Base-by-base conservation (phyloP, 2,888 invertebrate species). In the Galeopsomyia nigrocyanea region DNA sequence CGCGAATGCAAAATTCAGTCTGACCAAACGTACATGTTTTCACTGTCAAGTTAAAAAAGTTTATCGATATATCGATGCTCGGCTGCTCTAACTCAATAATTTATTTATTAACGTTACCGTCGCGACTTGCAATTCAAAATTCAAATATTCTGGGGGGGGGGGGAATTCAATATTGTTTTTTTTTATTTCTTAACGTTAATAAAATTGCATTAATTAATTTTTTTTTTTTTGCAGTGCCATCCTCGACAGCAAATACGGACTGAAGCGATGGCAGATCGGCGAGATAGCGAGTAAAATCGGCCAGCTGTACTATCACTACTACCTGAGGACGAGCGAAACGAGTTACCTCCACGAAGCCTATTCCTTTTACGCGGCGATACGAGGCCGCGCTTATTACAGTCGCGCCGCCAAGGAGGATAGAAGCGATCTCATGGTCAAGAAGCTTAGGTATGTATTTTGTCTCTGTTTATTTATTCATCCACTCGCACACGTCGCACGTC, bases 241-340 rank as follows among this genome's bases (percentile, higher is more conserved):
- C 76, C 89, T 98, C 79, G 97, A 98, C 87, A 91, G 91, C 76
- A 96, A 97, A 87, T 98, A 98, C 87, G 97, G 96, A 47, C 89
- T 98, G 81, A 98, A 98, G 85, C 89, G 98, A 80, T 98, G 98
- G 98, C 98, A 98, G 88, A 98, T 98, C 80, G 98, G 98, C 67
- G 98, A 98, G 88, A 97, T 98, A 78, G 98, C 98, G 62, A 98
- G 97, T 67, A 98, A 98, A 90, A 98, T 98, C 85, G 98, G 98
- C 78, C 98, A 98, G 88, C 92, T 98, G 46, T 98, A 98, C 88
- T 98, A 98, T 87, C 98, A 98, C 88, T 98, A 98, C 88, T 98
- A 98, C 87, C 90, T 98, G 82, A 90, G 98, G 83, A 98, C 98
- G 76, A 98, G 98, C 87, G 98, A 98, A 88, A 96, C 96, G 50